Base-by-base conservation (phyloP, 2,888 invertebrate species). In the Hymenopus coronatus region DNA sequence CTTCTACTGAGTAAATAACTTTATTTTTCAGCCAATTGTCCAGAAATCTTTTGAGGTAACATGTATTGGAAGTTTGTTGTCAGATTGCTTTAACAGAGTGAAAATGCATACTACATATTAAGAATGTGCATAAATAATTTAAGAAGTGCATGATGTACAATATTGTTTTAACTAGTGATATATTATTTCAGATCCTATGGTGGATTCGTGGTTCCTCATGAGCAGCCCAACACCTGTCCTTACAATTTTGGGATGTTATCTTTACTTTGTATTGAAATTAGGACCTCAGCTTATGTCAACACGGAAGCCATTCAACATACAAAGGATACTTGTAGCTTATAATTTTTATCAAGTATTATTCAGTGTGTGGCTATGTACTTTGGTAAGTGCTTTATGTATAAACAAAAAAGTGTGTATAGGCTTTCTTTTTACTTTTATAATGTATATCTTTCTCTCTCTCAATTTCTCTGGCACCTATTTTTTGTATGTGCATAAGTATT, bases 291-390 rank as follows among this genome's bases (percentile, higher is more conserved):
- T 96, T 92, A 97, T 97, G 97, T 94, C 96, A 90, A 96, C 96
- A 89, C 94, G 96, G 90, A 95, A 96, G 90, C 95, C 97, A 0
- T 96, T 96, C 92, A 95, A 97, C 91, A 92, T 98, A 89, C 96
- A 97, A 92, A 94, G 94, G 85, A 92, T 96, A 0, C 95, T 98
- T 92, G 95, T 97, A 28, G 92, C 95, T 0, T 99, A 98, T 93
- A 99, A 99, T 92, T 95, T 96, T n/a, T 96, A 96, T 89, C 98
- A 98, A 95, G 98, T 98, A 8, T 85, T 97, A 25, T 96, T 98
- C 93, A 98, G 98, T 91, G 93, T 96, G 25, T 98, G 95, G 94
- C 94, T 98, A 91, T 94, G 95, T 90, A 92, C 94, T 30, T 93
- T 94, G 92, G 95, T 93, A 92, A 93, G 91, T 92, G 92, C 8